Percentiles rank a stretch among this genome's conserved stretches.
phyloP scores from a whole-genome alignment of 2,888 invertebrate genomes.

The Ectemnius cavifrons region DNA sequence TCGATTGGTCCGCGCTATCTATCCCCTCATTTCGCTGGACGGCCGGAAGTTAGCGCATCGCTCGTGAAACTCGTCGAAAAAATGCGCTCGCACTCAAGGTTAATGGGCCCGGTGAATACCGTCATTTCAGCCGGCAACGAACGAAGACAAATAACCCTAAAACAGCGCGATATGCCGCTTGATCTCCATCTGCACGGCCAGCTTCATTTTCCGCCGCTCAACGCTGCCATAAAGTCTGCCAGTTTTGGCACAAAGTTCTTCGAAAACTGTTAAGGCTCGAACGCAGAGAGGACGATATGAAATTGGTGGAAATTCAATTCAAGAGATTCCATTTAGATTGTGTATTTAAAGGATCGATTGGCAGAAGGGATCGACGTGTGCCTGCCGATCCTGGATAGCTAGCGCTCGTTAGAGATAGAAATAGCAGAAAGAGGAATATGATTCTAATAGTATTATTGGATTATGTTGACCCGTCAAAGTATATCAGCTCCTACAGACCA shows the following conservation, averaged over 20 bases:
- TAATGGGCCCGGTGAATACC: slow-evolving; percentile 62
- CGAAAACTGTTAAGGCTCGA: too few species aligned
- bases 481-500: slow-evolving; percentile 34
- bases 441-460: slow-evolving; percentile 44
- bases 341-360: too few species aligned
- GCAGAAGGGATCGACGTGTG: too few species aligned
- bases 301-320: too few species aligned
- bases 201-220: background rate
- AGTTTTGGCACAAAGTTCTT: too few species aligned
- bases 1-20: slow-evolving; percentile 49
- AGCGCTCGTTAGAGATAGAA: too few species aligned
- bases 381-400: too few species aligned
- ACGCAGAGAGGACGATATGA: too few species aligned
- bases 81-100: slow-evolving; percentile 62
- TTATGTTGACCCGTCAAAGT: slow-evolving; percentile 54
- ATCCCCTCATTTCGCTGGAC: slow-evolving; percentile 48
- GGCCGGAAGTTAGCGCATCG: slow-evolving; percentile 22
- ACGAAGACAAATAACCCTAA: slow-evolving; percentile 52
- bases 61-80: slow-evolving; percentile 56
- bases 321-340: too few species aligned
- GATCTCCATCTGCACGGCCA: slow-evolving; percentile 4
- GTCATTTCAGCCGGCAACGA: slow-evolving; percentile 55
- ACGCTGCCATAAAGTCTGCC: background rate
- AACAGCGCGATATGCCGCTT: slow-evolving; percentile 42
- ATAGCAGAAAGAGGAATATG: slow-evolving; percentile 34